These are phyloP conservation scores for Zelleria hepariella DNA, from an alignment of 2,888 invertebrate genomes.

Conservation along the genomic window DNA sequence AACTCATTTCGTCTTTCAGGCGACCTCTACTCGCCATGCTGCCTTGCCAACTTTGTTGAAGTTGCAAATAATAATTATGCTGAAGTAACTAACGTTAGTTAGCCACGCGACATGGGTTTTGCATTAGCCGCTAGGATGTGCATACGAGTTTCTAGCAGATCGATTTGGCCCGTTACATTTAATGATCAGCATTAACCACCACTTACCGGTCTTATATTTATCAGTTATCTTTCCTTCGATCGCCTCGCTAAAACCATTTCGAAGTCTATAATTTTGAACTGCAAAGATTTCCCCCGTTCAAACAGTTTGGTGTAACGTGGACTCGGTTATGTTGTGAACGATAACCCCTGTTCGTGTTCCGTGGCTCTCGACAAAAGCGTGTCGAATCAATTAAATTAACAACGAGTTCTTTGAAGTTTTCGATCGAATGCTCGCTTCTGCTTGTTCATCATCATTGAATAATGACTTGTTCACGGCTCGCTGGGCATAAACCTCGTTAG, in stretches of 20 bases:
- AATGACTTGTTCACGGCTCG: not conserved
- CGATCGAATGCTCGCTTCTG: not conserved
- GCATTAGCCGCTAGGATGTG: conserved; percentile 43
- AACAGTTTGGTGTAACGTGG: not conserved
- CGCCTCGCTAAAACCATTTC: not conserved
- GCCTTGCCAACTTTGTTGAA: conserved; percentile 22
- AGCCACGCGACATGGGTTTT: conserved; percentile 41
- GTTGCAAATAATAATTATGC: conserved; percentile 49
- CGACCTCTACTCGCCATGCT: not conserved
- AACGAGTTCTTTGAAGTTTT: not conserved
- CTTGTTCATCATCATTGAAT: not conserved
- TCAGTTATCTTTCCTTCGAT: not conserved
- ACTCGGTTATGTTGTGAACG: not conserved
- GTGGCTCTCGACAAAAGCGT: not conserved
- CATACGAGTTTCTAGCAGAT: conserved; percentile 29
- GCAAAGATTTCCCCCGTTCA: not conserved
- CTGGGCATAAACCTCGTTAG: not conserved
- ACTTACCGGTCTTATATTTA: not conserved
- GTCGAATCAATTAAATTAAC: not conserved
- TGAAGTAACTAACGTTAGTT: conserved; percentile 2
- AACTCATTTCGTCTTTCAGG: not conserved
- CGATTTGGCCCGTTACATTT: conserved; percentile 24
- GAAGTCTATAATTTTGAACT: not conserved
- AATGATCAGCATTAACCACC: not conserved
- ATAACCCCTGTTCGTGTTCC: not conserved